Percentiles rank a stretch among this genome's conserved stretches.
These are phyloP conservation scores for Myoxocephalus aenaeus DNA, from an alignment of 2,797 vertebrate genomes.

Conservation along the genomic window DNA sequence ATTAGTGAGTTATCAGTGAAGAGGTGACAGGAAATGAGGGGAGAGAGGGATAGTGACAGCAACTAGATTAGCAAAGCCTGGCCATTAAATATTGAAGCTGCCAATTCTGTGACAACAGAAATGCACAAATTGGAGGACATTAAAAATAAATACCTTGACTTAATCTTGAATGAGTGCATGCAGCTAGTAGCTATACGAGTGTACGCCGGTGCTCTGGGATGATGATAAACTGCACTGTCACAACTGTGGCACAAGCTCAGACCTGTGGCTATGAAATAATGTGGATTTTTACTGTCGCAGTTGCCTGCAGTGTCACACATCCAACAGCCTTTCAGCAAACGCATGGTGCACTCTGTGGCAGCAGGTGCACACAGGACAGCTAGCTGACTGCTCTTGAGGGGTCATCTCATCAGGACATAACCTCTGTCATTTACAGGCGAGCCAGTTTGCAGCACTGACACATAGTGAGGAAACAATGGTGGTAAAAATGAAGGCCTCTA, in stretches of 20 bases:
- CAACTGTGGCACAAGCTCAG: constrained; percentile 15
- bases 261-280: constrained; percentile 42
- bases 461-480: neutral
- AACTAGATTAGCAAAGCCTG: neutral
- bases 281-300: constrained; percentile 15
- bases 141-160: neutral
- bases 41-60: neutral
- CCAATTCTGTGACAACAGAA: neutral
- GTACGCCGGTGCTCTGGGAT: neutral
- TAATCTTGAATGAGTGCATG: neutral
- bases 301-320: constrained; percentile 1
- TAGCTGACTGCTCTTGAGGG: constrained; percentile 5
- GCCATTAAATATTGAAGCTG: neutral
- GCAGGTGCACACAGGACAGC: constrained; percentile 36
- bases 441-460: neutral
- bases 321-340: constrained; percentile 4
- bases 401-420: constrained; percentile 19
- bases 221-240: constrained; percentile 17
- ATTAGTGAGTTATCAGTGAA: neutral
- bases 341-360: constrained; percentile 14
- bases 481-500: neutral
- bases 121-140: neutral
- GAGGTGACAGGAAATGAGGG: neutral
- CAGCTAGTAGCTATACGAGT: neutral
- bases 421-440: constrained; percentile 17